These are phyloP conservation scores for Eucidaris tribuloides DNA, from an alignment of 35 echinoderm and acorn worm species.

Conservation along the genomic window DNA sequence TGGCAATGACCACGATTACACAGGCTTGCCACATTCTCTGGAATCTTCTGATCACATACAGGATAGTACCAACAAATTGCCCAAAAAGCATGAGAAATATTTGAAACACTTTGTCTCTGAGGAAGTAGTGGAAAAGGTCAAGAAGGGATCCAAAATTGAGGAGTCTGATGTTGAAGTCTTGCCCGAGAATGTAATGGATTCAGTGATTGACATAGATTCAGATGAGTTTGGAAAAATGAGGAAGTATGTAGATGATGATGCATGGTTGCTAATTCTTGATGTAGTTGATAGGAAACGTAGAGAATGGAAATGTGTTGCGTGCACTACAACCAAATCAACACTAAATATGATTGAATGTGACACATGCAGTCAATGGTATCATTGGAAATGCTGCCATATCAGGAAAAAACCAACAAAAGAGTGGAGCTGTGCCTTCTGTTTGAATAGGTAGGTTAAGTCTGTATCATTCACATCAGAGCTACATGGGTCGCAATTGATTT, in stretches of 20 bases:
- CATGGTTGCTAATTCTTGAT: too few species aligned
- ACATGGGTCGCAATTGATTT: not conserved
- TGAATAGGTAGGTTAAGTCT: not conserved
- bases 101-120: not conserved
- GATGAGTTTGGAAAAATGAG: too few species aligned
- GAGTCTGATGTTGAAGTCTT: not conserved
- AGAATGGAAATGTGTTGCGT: too few species aligned
- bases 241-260: too few species aligned
- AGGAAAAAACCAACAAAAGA: not conserved
- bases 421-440: not conserved
- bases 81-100: not conserved
- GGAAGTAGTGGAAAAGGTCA: not conserved
- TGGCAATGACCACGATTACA: not conserved
- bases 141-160: not conserved
- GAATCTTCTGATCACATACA: not conserved
- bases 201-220: not conserved
- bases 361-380: too few species aligned
- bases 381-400: not conserved
- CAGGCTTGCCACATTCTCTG: not conserved
- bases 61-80: too few species aligned
- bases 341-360: too few species aligned
- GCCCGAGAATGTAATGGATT: not conserved
- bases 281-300: too few species aligned
- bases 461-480: not conserved
- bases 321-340: too few species aligned